phyloP scores from a whole-genome alignment of 1,140 invertebrate species.

The Zaprionus nigranus region DNA sequence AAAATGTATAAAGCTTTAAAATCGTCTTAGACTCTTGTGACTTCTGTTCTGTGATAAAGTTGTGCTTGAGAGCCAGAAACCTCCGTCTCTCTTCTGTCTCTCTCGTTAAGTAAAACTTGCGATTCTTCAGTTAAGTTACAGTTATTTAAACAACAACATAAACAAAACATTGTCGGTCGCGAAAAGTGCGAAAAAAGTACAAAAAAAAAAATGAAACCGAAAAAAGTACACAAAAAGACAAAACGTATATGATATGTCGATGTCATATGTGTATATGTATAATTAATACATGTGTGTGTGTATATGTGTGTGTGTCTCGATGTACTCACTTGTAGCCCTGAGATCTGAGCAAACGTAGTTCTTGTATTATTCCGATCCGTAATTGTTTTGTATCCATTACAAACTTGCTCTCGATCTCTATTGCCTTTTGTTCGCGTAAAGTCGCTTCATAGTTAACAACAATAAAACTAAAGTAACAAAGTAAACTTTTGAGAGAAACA shows the following conservation, averaged over 20 bases:
- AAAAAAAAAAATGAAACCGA: conserved; percentile 39
- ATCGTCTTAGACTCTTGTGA: conserved; percentile 37
- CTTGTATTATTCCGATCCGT: conserved; percentile 42
- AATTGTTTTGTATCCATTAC: conserved; percentile 39
- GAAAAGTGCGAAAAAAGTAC: conserved; percentile 68
- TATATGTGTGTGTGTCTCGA: conserved; percentile 52
- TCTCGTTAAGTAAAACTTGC: conserved; percentile 48
- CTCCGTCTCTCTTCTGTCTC: conserved; percentile 26
- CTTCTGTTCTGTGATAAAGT: conserved; percentile 46
- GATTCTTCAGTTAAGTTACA: conserved; percentile 30
- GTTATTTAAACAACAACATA: conserved; percentile 36
- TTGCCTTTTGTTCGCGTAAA: conserved; percentile 63
- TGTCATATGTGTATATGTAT: conserved; percentile 32
- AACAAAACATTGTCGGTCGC: conserved; percentile 62
- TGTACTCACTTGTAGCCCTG: conserved; percentile 56
- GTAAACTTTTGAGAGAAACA: conserved; percentile 24
- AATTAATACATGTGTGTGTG: conserved; percentile 31
- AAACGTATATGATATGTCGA: conserved; percentile 33
- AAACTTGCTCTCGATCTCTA: conserved; percentile 49
- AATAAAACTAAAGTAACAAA: conserved; percentile 15
- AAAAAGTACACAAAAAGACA: conserved; percentile 38
- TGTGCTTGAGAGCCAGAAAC: conserved; percentile 55
- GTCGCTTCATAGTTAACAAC: conserved; percentile 34
- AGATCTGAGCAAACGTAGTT: conserved; percentile 33
- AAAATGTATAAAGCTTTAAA: conserved; percentile 34